Conservation (phyloP, 1,140 invertebrate species). For the Pogonomyrmex californicus region DNA sequence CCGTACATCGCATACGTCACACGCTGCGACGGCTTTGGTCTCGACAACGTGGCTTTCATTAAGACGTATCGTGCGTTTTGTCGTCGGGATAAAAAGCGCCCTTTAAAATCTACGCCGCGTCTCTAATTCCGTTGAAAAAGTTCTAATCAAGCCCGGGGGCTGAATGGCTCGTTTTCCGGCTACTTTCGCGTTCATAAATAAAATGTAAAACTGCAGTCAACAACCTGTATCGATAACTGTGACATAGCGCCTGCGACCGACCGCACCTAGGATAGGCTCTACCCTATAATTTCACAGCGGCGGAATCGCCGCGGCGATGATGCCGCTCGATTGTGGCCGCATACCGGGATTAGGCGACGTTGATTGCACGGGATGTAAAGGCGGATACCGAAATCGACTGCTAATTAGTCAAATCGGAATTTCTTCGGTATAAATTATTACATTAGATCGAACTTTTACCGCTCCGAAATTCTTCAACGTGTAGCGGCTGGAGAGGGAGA, state of each 20-base stretch:
- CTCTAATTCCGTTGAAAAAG: not conserved
- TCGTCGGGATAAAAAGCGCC: not conserved
- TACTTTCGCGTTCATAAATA: not conserved
- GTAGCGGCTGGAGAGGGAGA: not conserved
- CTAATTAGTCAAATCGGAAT: conserved; percentile 22
- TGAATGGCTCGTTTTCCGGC: not conserved
- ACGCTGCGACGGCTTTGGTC: not conserved
- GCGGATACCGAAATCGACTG: not conserved
- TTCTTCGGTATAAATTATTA: conserved; percentile 13
- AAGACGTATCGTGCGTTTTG: not conserved
- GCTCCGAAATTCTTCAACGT: not conserved
- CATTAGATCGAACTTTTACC: not conserved
- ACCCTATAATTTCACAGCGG: conserved; percentile 14
- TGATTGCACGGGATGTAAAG: conserved; percentile 8
- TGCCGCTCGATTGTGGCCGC: conserved; percentile 42
- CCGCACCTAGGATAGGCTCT: not conserved
- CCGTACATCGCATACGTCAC: not conserved
- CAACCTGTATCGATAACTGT: conserved; percentile 25
- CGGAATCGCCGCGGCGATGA: conserved; percentile 26
- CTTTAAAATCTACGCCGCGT: not conserved
- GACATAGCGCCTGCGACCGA: not conserved
- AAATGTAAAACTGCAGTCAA: conserved; percentile 14
- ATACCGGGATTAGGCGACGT: conserved; percentile 10
- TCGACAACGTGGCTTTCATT: not conserved
- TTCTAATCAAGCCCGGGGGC: not conserved